Base-by-base conservation (phyloP, 2,888 invertebrate genomes). In the Mythimna loreyi region DNA sequence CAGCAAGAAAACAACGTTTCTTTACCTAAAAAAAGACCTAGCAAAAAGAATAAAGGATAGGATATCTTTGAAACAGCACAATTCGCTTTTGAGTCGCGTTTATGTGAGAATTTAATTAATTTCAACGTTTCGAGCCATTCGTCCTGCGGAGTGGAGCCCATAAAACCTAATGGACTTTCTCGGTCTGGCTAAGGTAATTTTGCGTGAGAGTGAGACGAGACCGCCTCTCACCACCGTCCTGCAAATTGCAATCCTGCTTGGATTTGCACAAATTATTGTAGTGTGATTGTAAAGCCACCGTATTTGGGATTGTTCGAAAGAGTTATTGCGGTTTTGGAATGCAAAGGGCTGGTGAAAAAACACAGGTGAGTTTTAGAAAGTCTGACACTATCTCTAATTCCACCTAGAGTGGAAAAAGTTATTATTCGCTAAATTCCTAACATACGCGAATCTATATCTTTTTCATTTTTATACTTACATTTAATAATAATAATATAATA, bases 131-230 rank as follows among this genome's bases (percentile, higher is more conserved):
- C 88, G 86, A 90, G 90, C 93, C 90, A 92, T 93, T 90, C 92
- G 91, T 92, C 92, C 93, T 91, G 89, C 86, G 85, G 90, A 91
- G 92, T 89, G 77, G 65, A 90, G 90, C 90, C 92, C 92, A 92
- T 94, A 94, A 94, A 94, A 94, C 94, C 92, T 95, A 95, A 95
- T 95, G 95, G 95, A 94, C 91, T 95, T 94, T 94, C 92, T 87
- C 90, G 94, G 94, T 95, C 93, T 92, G 89, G 91, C 90, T 80
- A 83, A 84, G 92, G 92, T 93, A 92, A 93, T 94, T 92, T 91
- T 90, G 90, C 88, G 91, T 89, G 90, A 81, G 87, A 84, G 69
- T 52, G 69, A 69, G 69, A 45, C 33, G 11, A 49, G 47, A 55
- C 83, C 90, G 89, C 86, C 89, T 67, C 62, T 78, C 84, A 78